phyloP scores from a whole-genome alignment of 2,113 vertebrate genomes.

The Lagopus muta region DNA sequence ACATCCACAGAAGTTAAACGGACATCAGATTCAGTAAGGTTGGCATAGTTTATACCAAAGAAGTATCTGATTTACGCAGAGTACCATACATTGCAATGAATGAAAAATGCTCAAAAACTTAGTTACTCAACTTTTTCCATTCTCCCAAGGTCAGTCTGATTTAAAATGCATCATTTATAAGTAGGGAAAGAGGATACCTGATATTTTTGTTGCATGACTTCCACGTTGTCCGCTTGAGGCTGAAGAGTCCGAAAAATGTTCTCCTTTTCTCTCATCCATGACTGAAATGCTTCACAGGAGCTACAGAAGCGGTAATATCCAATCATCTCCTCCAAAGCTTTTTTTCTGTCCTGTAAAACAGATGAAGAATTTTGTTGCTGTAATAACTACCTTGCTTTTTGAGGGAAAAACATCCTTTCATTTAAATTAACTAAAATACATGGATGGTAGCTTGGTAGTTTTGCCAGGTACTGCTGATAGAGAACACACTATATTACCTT shows the following conservation, averaged over 20 bases:
- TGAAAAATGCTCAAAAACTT: neutral
- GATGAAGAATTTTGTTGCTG: neutral
- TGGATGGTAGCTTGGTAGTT: neutral
- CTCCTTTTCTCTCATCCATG: slow-evolving; percentile 89
- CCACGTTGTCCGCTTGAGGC: slow-evolving; percentile 78
- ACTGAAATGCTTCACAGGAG: slow-evolving; percentile 87
- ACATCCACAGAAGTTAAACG: neutral
- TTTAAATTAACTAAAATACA: neutral
- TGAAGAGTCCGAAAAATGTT: slow-evolving; percentile 80
- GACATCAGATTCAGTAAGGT: neutral
- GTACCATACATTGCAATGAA: neutral
- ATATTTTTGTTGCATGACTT: slow-evolving; percentile 82
- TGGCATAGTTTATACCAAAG: neutral
- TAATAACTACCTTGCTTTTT: neutral
- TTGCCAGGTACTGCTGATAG: neutral
- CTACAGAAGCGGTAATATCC: slow-evolving; percentile 83
- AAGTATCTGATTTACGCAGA: neutral
- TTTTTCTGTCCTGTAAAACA: slow-evolving; percentile 70
- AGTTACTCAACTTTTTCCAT: neutral
- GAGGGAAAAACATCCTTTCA: neutral
- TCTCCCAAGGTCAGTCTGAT: neutral
- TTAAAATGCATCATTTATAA: neutral
- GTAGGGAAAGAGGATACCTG: slow-evolving; percentile 74
- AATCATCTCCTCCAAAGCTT: slow-evolving; percentile 82
- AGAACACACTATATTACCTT: neutral